These are phyloP conservation scores for Halcyon senegalensis DNA, from an alignment of 2,113 vertebrate genomes.

Conservation along the genomic window DNA sequence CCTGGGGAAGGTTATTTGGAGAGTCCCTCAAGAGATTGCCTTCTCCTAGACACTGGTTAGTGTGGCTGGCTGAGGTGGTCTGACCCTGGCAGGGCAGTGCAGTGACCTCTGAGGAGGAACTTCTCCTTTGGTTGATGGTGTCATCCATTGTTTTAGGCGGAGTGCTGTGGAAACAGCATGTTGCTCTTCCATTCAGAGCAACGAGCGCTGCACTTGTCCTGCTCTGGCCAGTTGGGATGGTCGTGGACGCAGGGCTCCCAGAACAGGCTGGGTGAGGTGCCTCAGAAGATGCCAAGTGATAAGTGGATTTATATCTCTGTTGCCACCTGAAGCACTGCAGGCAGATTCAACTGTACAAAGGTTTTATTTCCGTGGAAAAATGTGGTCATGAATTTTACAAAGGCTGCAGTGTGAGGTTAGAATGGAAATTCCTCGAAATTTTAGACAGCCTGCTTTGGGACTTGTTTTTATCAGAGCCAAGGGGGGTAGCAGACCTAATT, in stretches of 20 bases:
- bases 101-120: not conserved
- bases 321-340: not conserved
- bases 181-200: fast-evolving
- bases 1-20: not conserved
- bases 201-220: not conserved
- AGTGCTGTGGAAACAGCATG: not conserved
- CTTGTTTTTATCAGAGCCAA: not conserved
- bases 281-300: not conserved
- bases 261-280: not conserved
- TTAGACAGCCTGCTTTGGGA: not conserved
- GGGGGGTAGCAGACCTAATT: not conserved
- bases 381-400: not conserved
- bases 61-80: not conserved
- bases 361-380: not conserved
- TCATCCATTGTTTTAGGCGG: not conserved
- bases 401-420: not conserved
- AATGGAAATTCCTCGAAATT: not conserved
- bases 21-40: not conserved
- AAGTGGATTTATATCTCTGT: not conserved
- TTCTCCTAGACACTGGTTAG: not conserved
- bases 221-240: not conserved
- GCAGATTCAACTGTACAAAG: not conserved
- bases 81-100: not conserved
- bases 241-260: not conserved
- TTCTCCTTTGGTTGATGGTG: not conserved